phyloP scores from a whole-genome alignment of 2,888 invertebrate species.

The Bembecia ichneumoniformis region DNA sequence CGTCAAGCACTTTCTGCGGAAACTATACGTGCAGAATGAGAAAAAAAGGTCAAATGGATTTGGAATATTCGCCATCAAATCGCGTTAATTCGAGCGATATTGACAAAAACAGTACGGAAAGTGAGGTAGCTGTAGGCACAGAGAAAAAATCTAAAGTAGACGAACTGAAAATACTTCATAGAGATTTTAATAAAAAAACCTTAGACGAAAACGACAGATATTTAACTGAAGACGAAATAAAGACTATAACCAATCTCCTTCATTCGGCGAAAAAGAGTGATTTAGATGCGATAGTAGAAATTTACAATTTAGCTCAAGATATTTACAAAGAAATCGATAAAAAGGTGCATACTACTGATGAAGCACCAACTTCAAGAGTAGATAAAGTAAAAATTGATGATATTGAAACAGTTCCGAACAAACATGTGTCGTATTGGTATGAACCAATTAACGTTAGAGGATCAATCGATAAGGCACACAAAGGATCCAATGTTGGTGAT shows the following conservation, averaged over 20 bases:
- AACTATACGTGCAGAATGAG: slow-evolving; percentile 56
- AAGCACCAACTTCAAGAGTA: slow-evolving; percentile 13
- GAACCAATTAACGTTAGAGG: slow-evolving; percentile 20
- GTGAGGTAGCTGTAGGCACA: not conserved
- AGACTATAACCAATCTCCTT: slow-evolving; percentile 39
- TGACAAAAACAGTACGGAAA: not conserved
- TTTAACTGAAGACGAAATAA: slow-evolving; percentile 47
- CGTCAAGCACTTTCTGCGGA: slow-evolving; percentile 52
- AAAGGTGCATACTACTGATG: slow-evolving; percentile 4
- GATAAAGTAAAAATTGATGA: slow-evolving; percentile 15
- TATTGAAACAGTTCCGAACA: slow-evolving; percentile 4
- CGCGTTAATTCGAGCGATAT: slow-evolving; percentile 14
- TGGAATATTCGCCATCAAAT: slow-evolving; percentile 23
- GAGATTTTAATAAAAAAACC: not conserved
- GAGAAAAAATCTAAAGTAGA: not conserved
- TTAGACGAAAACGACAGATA: slow-evolving; percentile 30
- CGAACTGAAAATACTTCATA: not conserved
- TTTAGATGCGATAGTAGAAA: slow-evolving; percentile 52
- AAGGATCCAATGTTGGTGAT: slow-evolving; percentile 18
- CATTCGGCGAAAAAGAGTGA: slow-evolving; percentile 54
- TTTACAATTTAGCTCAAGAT: slow-evolving; percentile 57
- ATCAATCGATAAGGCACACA: slow-evolving; percentile 1
- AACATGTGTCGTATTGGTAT: slow-evolving; percentile 31
- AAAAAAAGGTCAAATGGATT: slow-evolving; percentile 23
- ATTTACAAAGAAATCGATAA: slow-evolving; percentile 51